phyloP scores from a whole-genome alignment of 2,888 invertebrate species.

The Ochropleura plecta region DNA sequence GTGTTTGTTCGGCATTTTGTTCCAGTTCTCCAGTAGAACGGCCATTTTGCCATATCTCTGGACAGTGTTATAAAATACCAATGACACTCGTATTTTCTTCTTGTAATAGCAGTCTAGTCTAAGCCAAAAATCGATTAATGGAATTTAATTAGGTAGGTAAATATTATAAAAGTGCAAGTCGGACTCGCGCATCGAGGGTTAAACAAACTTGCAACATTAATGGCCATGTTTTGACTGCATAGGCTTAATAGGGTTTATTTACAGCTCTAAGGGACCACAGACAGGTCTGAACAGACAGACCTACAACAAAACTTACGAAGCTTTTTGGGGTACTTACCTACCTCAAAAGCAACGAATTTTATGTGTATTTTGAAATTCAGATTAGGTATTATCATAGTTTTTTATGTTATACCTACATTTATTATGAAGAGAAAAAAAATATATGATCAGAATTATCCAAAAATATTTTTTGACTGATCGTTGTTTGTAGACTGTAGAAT shows the following conservation, averaged over 20 bases:
- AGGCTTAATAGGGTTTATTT: no score
- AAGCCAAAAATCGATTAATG: slow-evolving; percentile 6
- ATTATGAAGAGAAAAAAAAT: no score
- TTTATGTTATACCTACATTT: slow-evolving; percentile 6
- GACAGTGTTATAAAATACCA: neutral
- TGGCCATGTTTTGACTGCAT: no score
- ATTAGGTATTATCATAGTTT: neutral
- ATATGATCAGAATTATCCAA: neutral
- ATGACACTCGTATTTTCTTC: neutral
- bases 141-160: neutral
- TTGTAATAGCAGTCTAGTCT: slow-evolving; percentile 5
- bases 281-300: no score
- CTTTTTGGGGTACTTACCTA: no score
- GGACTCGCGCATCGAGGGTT: no score
- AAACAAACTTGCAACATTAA: no score
- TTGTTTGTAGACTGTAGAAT: neutral
- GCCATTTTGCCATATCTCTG: neutral
- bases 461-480: neutral
- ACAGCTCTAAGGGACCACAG: no score
- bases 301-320: no score
- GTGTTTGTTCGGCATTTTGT: slow-evolving; percentile 1
- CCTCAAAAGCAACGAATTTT: no score
- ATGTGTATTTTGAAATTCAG: neutral
- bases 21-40: neutral
- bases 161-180: neutral